Conservation (phyloP, 2,888 invertebrate genomes). For the Oscheius myriophilus region DNA sequence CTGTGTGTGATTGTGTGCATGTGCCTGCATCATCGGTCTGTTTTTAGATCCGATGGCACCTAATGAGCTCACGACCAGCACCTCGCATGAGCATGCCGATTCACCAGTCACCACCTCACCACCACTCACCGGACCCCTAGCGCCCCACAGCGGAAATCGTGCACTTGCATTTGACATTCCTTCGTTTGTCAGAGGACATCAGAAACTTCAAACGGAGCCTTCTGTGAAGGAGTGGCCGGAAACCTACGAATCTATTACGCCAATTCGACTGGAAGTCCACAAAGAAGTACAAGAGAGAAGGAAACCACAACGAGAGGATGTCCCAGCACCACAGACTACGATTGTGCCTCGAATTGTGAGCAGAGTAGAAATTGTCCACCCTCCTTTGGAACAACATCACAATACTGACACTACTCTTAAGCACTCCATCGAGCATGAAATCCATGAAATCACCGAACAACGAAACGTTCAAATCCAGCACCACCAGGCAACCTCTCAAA, state of each 20-base stretch:
- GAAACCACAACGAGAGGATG: too few species aligned
- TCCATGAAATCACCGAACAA: too few species aligned
- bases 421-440: too few species aligned
- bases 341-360: not conserved
- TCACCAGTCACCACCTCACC: slow-evolving; percentile 28
- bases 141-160: not conserved
- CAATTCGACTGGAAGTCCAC: slow-evolving; percentile 7
- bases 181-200: slow-evolving; percentile 23
- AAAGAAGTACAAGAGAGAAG: too few species aligned
- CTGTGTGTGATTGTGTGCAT: slow-evolving; percentile 17
- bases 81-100: slow-evolving; percentile 30
- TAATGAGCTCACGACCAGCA: slow-evolving; percentile 30
- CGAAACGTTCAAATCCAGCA: too few species aligned
- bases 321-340: not conserved
- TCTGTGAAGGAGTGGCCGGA: not conserved
- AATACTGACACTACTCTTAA: not conserved
- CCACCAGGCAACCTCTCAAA: too few species aligned
- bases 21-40: slow-evolving; percentile 28
- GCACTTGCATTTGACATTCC: slow-evolving; percentile 29
- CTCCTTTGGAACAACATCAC: not conserved
- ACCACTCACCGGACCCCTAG: slow-evolving; percentile 15
- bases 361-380: not conserved
- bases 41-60: slow-evolving; percentile 30
- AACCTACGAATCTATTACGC: slow-evolving; percentile 6
- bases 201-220: slow-evolving; percentile 10